Percentiles rank a stretch among this genome's conserved stretches.
phyloP scores from a whole-genome alignment of 1,140 invertebrate genomes.

The Eurosta solidaginis region DNA sequence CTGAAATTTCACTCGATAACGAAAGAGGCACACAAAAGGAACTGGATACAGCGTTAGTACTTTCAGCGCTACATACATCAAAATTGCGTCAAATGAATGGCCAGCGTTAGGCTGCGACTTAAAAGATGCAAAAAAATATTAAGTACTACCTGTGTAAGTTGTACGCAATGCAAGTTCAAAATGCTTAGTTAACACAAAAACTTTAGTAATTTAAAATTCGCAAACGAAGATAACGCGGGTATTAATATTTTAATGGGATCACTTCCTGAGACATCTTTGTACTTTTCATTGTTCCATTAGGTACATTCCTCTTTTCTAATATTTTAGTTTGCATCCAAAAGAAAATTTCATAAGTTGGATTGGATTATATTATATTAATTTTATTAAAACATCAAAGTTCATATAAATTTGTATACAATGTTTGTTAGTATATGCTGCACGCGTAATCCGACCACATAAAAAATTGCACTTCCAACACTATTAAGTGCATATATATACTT shows the following conservation, averaged over 20 bases:
- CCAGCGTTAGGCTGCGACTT: not conserved
- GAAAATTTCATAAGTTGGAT: not conserved
- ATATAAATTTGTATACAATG: constrained; percentile 6
- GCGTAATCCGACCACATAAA: not conserved
- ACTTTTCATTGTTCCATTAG: no score
- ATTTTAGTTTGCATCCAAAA: not conserved
- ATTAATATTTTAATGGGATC: no score
- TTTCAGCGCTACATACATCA: constrained; percentile 77
- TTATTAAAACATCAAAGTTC: not conserved
- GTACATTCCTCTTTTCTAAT: no score
- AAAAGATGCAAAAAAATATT: not conserved
- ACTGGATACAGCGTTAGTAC: constrained; percentile 85
- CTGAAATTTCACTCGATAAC: constrained; percentile 83
- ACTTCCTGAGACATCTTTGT: no score
- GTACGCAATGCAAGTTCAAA: not conserved
- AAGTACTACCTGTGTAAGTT: not conserved
- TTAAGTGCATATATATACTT: not conserved
- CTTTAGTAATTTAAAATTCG: not conserved
- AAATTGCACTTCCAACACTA: not conserved
- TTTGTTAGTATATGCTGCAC: constrained; percentile 23
- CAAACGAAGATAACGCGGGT: no score
- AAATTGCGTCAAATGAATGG: constrained; percentile 39
- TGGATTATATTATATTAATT: constrained; percentile 2
- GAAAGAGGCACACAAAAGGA: constrained; percentile 85
- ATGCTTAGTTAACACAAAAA: not conserved